Evolutionary conservation across 92 coral and sea anemone genomes (phyloP).

Genomic region (Phymanthus crucifer): DNA sequence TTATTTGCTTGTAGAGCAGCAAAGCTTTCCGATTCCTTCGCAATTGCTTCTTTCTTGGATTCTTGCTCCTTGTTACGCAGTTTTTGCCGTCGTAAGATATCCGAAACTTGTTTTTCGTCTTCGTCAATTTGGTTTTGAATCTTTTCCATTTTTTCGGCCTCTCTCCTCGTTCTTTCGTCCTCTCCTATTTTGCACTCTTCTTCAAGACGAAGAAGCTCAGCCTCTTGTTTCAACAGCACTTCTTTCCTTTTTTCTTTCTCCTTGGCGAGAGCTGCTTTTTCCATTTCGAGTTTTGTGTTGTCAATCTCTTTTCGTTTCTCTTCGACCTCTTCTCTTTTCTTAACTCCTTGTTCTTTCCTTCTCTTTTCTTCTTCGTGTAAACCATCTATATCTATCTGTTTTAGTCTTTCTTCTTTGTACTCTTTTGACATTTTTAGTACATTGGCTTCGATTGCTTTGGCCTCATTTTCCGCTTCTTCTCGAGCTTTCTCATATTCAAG

Average conservation of each 20-base stretch:
- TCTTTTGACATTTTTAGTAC: slow-evolving; percentile 46
- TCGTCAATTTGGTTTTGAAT: slow-evolving; percentile 13
- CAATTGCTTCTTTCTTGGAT: slow-evolving; percentile 47
- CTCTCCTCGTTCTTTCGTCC: neutral
- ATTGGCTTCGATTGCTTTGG: slow-evolving; percentile 42
- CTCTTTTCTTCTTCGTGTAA: slow-evolving; percentile 45
- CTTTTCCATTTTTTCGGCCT: slow-evolving; percentile 13
- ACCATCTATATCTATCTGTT: slow-evolving; percentile 41
- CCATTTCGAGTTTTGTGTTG: slow-evolving; percentile 46
- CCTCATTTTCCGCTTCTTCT: slow-evolving; percentile 45
- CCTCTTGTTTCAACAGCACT: slow-evolving; percentile 29
- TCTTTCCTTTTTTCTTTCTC: slow-evolving; percentile 58
- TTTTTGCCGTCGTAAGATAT: slow-evolving; percentile 14
- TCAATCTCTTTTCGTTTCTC: slow-evolving; percentile 53
- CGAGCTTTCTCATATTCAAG: slow-evolving; percentile 39
- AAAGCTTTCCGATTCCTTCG: slow-evolving; percentile 39
- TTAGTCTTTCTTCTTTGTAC: slow-evolving; percentile 45
- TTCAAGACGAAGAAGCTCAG: slow-evolving; percentile 45
- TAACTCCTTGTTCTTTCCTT: slow-evolving; percentile 47
- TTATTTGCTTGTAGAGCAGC: slow-evolving; percentile 47
- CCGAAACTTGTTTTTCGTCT: slow-evolving; percentile 4
- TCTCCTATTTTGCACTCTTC: slow-evolving; percentile 19
- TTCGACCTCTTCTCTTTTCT: slow-evolving; percentile 24
- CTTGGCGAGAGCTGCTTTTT: slow-evolving; percentile 37
- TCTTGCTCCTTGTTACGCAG: slow-evolving; percentile 33